phyloP scores from a whole-genome alignment of 2,888 invertebrate species.

The Eupithecia tripunctaria region DNA sequence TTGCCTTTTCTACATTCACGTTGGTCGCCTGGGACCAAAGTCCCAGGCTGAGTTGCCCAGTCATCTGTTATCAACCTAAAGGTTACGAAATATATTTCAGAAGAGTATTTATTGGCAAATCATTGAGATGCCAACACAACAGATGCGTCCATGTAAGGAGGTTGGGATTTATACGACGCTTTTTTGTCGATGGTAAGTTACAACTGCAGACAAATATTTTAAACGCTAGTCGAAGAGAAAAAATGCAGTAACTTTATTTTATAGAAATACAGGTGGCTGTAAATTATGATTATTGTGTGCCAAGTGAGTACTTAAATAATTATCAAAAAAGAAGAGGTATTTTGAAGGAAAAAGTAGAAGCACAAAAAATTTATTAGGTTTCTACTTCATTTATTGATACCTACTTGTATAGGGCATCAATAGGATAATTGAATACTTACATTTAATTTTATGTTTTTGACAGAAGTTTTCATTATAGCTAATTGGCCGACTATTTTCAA shows the following conservation, averaged over 20 bases:
- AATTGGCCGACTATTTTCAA: neutral
- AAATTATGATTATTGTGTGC: neutral
- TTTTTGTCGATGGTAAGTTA: constrained; percentile 60
- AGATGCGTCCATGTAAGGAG: constrained; percentile 55
- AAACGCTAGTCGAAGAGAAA: neutral
- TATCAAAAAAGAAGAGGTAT: neutral
- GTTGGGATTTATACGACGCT: constrained; percentile 61
- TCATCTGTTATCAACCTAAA: constrained; percentile 48
- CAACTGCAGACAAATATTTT: constrained; percentile 2
- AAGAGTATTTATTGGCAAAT: constrained; percentile 67
- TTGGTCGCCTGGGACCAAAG: no score
- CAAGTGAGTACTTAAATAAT: neutral
- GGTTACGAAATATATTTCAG: constrained; percentile 53
- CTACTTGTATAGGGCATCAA: neutral
- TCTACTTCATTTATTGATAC: neutral
- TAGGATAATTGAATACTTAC: neutral
- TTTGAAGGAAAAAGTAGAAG: neutral
- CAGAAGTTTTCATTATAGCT: neutral
- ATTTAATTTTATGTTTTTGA: neutral
- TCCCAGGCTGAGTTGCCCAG: neutral
- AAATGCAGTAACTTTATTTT: neutral
- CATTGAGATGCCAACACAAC: constrained; percentile 67
- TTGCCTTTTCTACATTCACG: neutral
- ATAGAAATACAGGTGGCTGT: neutral
- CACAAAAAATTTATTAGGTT: neutral